Base-by-base conservation (phyloP, 2,888 invertebrate genomes). In the Eustalomyia histrio region DNA sequence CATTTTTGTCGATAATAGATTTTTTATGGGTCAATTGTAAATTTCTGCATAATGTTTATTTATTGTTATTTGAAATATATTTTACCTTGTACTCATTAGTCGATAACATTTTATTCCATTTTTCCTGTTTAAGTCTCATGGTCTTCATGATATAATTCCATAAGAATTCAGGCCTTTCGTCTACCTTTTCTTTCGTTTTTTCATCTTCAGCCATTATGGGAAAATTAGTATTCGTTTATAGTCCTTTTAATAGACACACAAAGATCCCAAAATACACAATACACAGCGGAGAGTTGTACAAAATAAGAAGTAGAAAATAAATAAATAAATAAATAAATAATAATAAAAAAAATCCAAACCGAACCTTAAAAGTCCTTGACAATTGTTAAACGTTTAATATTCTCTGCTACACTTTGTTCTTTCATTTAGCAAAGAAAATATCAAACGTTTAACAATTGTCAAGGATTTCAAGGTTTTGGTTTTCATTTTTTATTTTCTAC, bases 121-220 rank as follows among this genome's bases (percentile, higher is more conserved):
- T 87, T 52, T 88, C 88, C 68, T 85, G 85, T 64, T 88, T 88
- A 12, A 87, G 82, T 21, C 88, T 83, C 83, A 87, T 84, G 6
- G 86, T 85, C 68, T 87, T 88, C 76, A 84, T 84, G 6, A 87
- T 75, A 58, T 87, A 87, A 73, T 86, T 87, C 85, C 86, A 87
- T 0, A 88, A 76, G 73, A 86, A 87, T 5, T 83, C 84, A n/a
- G 85, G 84, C 6, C 86, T 83, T 33, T 85, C 85, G 43, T 84
- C 86, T 60, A 80, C 69, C 79, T 86, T 82, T 35, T 76, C 79
- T 53, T 74, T 73, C 29, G 81, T 85, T 33, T 83, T 83, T 12
- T 85, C 83, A 8, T 84, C 84, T 0, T 85, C 84, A 24, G 78
- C 82, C 85, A 86, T 86, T 64, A 47, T 53, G 61, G 2, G 21